These are phyloP conservation scores for Sinocyclocheilus anshuiensis DNA, from an alignment of 2,113 vertebrate genomes.

Conservation along the genomic window DNA sequence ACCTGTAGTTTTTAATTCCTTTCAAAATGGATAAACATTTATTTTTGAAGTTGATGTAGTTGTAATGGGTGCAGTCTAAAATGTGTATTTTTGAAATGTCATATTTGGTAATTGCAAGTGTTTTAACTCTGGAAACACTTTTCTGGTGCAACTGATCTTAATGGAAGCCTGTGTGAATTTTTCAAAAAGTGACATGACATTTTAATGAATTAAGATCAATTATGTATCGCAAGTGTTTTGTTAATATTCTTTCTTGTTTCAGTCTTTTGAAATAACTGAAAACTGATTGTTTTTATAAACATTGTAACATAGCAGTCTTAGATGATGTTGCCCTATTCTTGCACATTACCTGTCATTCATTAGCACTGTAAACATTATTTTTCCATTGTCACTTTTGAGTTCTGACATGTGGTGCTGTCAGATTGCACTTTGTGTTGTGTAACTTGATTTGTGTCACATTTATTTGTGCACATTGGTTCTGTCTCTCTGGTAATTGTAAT, in stretches of 20 bases:
- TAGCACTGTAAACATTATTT: not conserved
- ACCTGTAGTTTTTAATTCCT: not conserved
- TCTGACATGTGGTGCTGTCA: constrained; percentile 6
- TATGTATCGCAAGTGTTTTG: not conserved
- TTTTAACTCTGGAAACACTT: not conserved
- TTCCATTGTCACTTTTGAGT: not conserved
- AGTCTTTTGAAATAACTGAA: not conserved
- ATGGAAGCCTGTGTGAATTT: not conserved
- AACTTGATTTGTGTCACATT: not conserved
- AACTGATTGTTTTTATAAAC: not conserved
- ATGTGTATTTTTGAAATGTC: not conserved
- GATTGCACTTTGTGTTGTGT: not conserved
- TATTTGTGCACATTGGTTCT: not conserved
- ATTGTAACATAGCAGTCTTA: not conserved
- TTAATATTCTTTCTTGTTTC: not conserved
- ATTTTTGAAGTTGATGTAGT: not conserved
- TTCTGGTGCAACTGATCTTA: not conserved
- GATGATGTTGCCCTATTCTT: not conserved
- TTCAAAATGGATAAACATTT: not conserved
- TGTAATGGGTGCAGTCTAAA: not conserved
- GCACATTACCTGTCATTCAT: not conserved
- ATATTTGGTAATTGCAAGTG: not conserved
- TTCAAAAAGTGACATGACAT: not conserved
- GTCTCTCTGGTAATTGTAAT: not conserved
- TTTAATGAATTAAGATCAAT: not conserved